Percentiles rank a stretch among this genome's conserved stretches.
Conservation (phyloP, 2,113 vertebrate species). For the Bagarius yarrelli region DNA sequence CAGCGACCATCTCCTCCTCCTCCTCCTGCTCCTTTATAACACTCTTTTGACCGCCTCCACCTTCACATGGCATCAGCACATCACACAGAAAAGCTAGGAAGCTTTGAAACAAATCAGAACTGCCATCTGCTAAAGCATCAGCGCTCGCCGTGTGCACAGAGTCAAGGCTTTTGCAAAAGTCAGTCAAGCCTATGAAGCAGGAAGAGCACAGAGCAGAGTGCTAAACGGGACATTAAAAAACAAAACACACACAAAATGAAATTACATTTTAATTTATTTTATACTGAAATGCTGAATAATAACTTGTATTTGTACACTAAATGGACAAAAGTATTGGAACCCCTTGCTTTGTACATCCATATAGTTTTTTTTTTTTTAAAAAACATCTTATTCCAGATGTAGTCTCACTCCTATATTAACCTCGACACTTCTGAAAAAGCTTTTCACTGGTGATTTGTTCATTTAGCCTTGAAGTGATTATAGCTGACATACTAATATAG, state of each 20-base stretch:
- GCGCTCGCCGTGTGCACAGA: conserved; percentile 91
- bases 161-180: conserved; percentile 80
- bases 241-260: background rate
- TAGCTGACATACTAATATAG: no score
- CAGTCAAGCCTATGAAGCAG: conserved; percentile 88
- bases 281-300: no score
- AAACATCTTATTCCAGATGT: no score
- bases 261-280: no score
- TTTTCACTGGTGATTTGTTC: no score
- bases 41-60: conserved; percentile 79
- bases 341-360: no score
- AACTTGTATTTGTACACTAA: no score
- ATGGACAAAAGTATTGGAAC: no score
- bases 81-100: conserved; percentile 96
- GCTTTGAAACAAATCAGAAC: conserved; percentile 98
- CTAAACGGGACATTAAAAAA: conserved; percentile 10
- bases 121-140: conserved; percentile 97
- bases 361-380: no score
- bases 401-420: no score
- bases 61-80: conserved; percentile 86
- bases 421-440: no score
- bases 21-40: conserved; percentile 58
- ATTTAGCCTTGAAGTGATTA: no score
- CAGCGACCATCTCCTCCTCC: conserved; percentile 70
- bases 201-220: conserved; percentile 61